Percentiles rank a stretch among this genome's conserved stretches.
Conservation (phyloP, 30 jellyfish, hydroid and myxozoan genomes). For the Aurelia aurita complex sp. Pacific region DNA sequence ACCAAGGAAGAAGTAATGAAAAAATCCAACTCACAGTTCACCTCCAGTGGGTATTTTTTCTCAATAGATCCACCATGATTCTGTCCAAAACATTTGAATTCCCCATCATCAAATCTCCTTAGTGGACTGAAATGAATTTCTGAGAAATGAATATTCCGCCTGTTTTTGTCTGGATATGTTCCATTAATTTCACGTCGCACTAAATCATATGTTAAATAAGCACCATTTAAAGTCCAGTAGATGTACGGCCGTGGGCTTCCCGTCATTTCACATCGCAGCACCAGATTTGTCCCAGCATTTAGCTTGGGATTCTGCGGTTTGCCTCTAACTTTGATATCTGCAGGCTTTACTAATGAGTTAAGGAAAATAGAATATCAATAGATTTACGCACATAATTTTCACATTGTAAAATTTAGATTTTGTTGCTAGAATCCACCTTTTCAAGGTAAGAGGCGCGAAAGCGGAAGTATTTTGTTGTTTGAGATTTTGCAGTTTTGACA, state of each 20-base stretch:
- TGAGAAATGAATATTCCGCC: conserved; percentile 30
- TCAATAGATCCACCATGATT: conserved; percentile 78
- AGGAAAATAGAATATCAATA: no score
- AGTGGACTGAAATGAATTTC: conserved; percentile 42
- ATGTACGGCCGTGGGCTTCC: conserved; percentile 61
- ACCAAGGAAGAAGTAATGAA: background rate
- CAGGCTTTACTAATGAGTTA: conserved; percentile 25
- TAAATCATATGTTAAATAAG: conserved; percentile 3
- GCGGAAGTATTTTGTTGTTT: no score
- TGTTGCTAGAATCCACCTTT: no score
- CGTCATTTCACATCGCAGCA: conserved; percentile 53
- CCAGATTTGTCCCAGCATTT: conserved; percentile 25
- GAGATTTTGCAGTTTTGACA: no score
- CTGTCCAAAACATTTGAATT: conserved; percentile 68
- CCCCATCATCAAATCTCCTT: conserved; percentile 66
- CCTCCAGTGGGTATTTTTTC: conserved; percentile 40
- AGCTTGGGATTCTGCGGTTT: conserved; percentile 13
- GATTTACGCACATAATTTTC: no score
- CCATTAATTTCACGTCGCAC: conserved; percentile 30
- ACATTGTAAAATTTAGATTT: no score
- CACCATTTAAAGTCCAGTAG: conserved; percentile 48
- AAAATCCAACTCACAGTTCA: conserved; percentile 37
- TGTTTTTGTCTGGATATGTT: conserved; percentile 10
- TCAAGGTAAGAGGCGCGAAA: no score
- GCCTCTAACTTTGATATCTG: conserved; percentile 29